Percentiles rank a stretch among this genome's conserved stretches.
phyloP scores from a whole-genome alignment of 2,797 vertebrate species.

The Apogon hyalosoma region DNA sequence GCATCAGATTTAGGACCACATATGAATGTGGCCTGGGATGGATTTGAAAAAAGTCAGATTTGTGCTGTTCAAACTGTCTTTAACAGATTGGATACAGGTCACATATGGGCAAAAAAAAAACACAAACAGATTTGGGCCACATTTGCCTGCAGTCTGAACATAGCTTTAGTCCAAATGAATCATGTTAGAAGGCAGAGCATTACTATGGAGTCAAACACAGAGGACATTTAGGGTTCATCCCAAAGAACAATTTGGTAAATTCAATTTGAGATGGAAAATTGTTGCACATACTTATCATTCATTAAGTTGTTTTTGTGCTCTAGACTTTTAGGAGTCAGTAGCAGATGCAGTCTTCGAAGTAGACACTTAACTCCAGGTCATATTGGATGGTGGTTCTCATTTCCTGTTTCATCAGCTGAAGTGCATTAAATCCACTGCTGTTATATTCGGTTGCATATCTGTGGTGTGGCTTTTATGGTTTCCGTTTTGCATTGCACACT shows the following conservation, averaged over 20 bases:
- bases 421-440: not conserved
- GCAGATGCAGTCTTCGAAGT: constrained; percentile 5
- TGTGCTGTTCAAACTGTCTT: too few species aligned
- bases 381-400: not conserved
- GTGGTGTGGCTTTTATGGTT: not conserved
- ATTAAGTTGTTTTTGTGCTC: constrained; percentile 37
- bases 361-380: too few species aligned
- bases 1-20: too few species aligned
- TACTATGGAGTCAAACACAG: constrained; percentile 11
- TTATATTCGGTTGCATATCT: not conserved
- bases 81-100: too few species aligned
- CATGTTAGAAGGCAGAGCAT: not conserved
- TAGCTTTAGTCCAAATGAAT: constrained; percentile 2
- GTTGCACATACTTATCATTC: constrained; percentile 20
- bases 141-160: too few species aligned
- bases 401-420: not conserved
- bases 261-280: constrained; percentile 41
- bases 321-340: constrained; percentile 19
- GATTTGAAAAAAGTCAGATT: too few species aligned
- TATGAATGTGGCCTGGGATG: too few species aligned
- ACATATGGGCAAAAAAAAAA: too few species aligned
- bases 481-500: constrained; percentile 11
- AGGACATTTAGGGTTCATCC: constrained; percentile 25
- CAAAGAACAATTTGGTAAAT: constrained; percentile 28
- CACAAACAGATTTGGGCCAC: too few species aligned